phyloP scores from a whole-genome alignment of 1,140 invertebrate genomes.

The Brachionus asplanchnoidis region DNA sequence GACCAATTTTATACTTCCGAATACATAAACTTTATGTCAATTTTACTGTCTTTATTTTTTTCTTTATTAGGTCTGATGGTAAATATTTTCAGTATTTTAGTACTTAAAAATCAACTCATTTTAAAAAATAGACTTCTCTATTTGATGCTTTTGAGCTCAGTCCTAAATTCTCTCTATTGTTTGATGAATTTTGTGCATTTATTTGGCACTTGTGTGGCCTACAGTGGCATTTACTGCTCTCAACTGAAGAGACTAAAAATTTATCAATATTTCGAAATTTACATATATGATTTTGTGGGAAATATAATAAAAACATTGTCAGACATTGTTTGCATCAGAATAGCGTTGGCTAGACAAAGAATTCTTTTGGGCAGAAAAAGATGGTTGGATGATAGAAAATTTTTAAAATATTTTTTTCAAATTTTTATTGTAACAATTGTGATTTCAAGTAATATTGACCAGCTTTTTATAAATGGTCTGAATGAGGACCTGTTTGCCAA shows the following conservation, averaged over 20 bases:
- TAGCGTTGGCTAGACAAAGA: background rate
- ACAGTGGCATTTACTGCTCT: background rate
- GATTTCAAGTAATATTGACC: background rate
- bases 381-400: background rate
- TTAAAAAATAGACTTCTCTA: background rate
- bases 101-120: background rate
- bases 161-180: background rate
- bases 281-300: background rate
- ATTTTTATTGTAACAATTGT: background rate
- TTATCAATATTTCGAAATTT: background rate
- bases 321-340: background rate
- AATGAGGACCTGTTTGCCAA: background rate
- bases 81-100: background rate
- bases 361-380: background rate
- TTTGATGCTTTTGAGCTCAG: background rate
- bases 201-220: background rate
- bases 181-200: background rate
- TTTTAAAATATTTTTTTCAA: too few relatives aligned
- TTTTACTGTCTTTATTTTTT: background rate
- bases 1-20: background rate
- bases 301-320: background rate
- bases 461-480: background rate
- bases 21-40: background rate
- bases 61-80: background rate
- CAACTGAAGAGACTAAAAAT: background rate